A percentile compares a stretch with the other conserved stretches of the same genome.
These are phyloP conservation scores for Trachurus trachurus DNA, from an alignment of 2,797 vertebrate genomes.

Conservation along the genomic window DNA sequence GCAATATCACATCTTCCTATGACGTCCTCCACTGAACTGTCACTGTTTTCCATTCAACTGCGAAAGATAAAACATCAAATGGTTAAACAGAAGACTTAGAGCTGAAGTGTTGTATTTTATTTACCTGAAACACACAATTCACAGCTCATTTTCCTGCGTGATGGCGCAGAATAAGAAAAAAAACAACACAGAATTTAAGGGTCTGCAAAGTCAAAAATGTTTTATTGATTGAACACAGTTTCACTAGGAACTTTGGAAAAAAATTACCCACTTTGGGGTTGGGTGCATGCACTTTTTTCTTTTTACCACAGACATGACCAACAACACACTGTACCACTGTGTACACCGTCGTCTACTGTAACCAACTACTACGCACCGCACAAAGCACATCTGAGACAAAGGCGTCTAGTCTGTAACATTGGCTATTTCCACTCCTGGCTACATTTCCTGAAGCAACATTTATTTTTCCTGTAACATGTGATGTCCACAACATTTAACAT, in stretches of 20 bases:
- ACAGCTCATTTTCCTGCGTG: background rate
- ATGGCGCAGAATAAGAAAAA: background rate
- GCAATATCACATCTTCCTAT: background rate
- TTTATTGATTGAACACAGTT: constrained; percentile 70
- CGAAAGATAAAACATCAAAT: background rate
- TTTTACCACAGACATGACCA: constrained; percentile 25
- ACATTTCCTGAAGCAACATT: constrained; percentile 32
- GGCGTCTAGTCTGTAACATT: constrained; percentile 31
- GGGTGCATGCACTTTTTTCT: constrained; percentile 33
- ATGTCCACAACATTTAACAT: constrained; percentile 32
- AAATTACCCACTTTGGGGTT: constrained; percentile 20
- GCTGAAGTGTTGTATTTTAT: constrained; percentile 11
- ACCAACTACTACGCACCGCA: constrained; percentile 22
- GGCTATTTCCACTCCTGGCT: constrained; percentile 1
- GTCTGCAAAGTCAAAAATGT: constrained; percentile 38
- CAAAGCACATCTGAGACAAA: constrained; percentile 22
- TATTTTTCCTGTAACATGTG: constrained; percentile 1
- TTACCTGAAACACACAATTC: constrained; percentile 6
- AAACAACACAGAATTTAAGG: constrained; percentile 13
- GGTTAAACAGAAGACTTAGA: background rate
- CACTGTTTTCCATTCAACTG: background rate
- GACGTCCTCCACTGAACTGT: background rate
- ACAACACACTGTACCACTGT: background rate
- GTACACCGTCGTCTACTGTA: constrained; percentile 17
- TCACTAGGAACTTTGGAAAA: constrained; percentile 42